phyloP scores from a whole-genome alignment of 1,140 invertebrate species.

The Camponotus pennsylvanicus region DNA sequence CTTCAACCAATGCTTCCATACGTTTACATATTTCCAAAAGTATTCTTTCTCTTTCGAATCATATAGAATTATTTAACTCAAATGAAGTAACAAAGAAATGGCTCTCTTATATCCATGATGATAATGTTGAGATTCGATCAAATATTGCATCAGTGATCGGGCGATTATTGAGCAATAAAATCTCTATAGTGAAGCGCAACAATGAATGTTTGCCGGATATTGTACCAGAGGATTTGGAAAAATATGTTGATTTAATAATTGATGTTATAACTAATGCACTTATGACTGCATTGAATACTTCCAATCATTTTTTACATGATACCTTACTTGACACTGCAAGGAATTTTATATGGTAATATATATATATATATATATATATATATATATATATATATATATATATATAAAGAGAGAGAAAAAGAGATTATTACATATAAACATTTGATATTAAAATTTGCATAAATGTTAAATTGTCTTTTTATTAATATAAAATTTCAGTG shows the following conservation, averaged over 20 bases:
- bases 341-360: slow-evolving; percentile 84
- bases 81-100: slow-evolving; percentile 80
- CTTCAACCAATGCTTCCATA: slow-evolving; percentile 72
- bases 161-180: slow-evolving; percentile 80
- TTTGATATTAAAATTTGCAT: background rate
- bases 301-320: slow-evolving; percentile 86
- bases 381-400: slow-evolving; percentile 23
- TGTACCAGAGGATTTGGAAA: slow-evolving; percentile 81
- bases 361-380: background rate
- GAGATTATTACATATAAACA: background rate
- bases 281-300: slow-evolving; percentile 85
- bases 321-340: slow-evolving; percentile 86
- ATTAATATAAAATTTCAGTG: slow-evolving; percentile 85
- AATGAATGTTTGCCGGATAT: slow-evolving; percentile 69
- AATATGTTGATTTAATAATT: slow-evolving; percentile 86
- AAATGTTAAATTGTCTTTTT: slow-evolving; percentile 22
- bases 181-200: slow-evolving; percentile 68
- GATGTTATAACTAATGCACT: slow-evolving; percentile 85
- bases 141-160: slow-evolving; percentile 80
- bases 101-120: slow-evolving; percentile 82
- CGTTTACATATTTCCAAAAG: slow-evolving; percentile 78
- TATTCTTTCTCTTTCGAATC: slow-evolving; percentile 83
- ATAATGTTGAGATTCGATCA: slow-evolving; percentile 77
- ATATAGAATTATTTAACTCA: slow-evolving; percentile 82
- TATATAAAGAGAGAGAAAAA: too few species aligned